Evolutionary conservation across 2,888 invertebrate genomes (phyloP), one percentile per base, ranked within the genome.

Genomic region (Drosophila buzzatii): DNA sequence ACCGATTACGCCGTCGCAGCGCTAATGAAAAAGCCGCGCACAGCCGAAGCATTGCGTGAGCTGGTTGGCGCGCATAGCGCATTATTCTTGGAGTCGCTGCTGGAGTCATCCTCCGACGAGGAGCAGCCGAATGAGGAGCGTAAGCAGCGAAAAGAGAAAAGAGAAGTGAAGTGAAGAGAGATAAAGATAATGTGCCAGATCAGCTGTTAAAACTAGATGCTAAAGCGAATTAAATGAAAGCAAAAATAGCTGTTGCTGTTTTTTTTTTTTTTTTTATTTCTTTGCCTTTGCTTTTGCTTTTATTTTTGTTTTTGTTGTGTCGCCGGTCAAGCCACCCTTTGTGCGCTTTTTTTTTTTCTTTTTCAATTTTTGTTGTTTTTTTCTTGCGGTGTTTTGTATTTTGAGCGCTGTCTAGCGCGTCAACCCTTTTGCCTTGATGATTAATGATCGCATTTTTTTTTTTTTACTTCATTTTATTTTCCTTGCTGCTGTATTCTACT

Each of bases 351-450:
- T 23, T 41, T 63, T 51, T 23, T 45, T 39, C 33, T 56, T 37
- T 42, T 39, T 39, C 10, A 18, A 55, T 47, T 33, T 44, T 42
- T 53, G 44, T 51, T 47, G 12, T 12, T 49, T 42, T 45, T 49
- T 53, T 70, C 37, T 57, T 53, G 56, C 59, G 57, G 55, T 70
- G 57, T 53, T 76, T 76, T 62, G 79, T 64, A 58, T 69, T 81
- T 76, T 62, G 79, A 79, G 78, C 76, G 68, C 59, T 65, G 81
- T 78, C 56, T 73, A 87, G 76, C 82, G 79, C 77, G 88, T 88
- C 85, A 88, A 88, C 85, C 85, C 89, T 85, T 84, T 85, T 75
- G 70, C 56, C 79, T 27, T 52, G 77, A 88, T 85, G 85, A 85
- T 85, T 85, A 85, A 85, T 85, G 85, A 88, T 88, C 83, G 71